Evolutionary conservation across 1,140 invertebrate species (phyloP).

Genomic region (Delia radicum): DNA sequence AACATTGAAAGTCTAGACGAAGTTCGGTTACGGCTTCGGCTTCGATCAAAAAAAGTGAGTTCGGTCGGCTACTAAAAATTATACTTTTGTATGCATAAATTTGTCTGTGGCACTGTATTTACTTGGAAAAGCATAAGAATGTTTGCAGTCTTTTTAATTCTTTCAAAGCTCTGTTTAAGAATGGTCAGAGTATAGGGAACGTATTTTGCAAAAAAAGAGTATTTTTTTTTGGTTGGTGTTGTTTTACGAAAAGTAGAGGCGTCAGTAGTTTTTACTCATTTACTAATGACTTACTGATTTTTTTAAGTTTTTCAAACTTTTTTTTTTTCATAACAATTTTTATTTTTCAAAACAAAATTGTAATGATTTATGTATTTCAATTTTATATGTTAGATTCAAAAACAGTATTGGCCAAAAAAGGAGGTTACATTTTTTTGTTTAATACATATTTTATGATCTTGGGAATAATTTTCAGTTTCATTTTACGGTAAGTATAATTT

Average conservation of each 20-base stretch:
- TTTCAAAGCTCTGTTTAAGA: too few relatives aligned
- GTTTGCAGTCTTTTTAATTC: too few relatives aligned
- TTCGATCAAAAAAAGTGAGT: too few relatives aligned
- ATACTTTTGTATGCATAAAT: too few relatives aligned
- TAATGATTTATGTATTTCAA: constrained; percentile 12
- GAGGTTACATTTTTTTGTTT: neutral
- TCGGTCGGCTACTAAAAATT: too few relatives aligned
- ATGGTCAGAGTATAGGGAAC: too few relatives aligned
- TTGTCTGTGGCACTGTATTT: too few relatives aligned
- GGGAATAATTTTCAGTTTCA: neutral
- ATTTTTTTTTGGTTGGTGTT: neutral
- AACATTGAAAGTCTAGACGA: too few relatives aligned
- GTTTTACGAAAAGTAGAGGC: neutral
- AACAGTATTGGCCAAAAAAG: neutral
- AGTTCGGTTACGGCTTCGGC: too few relatives aligned
- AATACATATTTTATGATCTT: neutral
- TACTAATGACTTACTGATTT: constrained; percentile 43
- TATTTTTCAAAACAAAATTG: neutral
- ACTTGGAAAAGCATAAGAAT: too few relatives aligned
- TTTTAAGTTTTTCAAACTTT: neutral
- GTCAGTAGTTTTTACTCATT: constrained; percentile 40
- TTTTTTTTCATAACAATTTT: neutral
- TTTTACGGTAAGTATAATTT: neutral
- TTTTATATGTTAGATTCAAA: neutral
- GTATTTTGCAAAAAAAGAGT: neutral